These are phyloP conservation scores for Petrosia ficiformis DNA, from an alignment of 37 sponge, comb jelly and placozoan species.

Conservation along the genomic window DNA sequence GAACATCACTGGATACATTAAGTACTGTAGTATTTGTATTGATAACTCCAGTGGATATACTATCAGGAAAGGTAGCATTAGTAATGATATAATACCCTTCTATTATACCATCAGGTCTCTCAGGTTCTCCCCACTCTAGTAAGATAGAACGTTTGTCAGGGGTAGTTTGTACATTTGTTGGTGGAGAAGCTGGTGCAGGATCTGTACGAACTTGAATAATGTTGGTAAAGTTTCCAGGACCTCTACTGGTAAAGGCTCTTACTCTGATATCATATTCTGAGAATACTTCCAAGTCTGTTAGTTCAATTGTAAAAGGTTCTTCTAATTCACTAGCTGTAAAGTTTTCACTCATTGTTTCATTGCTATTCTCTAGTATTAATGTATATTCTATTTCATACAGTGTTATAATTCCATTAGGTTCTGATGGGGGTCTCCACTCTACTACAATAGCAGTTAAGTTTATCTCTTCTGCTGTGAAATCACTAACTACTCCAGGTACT, in stretches of 20 bases:
- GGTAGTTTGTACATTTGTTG: not conserved
- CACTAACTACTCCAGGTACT: constrained; percentile 41
- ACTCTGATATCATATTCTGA: not conserved
- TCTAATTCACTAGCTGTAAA: not conserved
- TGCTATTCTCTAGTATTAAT: too few relatives aligned
- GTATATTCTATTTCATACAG: too few relatives aligned
- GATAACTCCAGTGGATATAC: too few relatives aligned
- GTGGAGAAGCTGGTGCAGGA: not conserved
- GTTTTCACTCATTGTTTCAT: too few relatives aligned
- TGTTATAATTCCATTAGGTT: constrained; percentile 45
- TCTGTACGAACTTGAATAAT: not conserved
- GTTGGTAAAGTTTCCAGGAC: not conserved
- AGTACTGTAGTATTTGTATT: too few relatives aligned
- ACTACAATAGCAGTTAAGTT: constrained; percentile 19
- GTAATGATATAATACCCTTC: constrained; percentile 36
- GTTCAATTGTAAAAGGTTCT: not conserved
- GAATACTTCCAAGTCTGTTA: not conserved
- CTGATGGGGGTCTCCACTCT: constrained; percentile 27
- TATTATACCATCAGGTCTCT: constrained; percentile 31
- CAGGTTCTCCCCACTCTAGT: constrained; percentile 48
- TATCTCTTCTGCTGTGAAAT: constrained; percentile 5
- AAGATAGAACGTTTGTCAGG: not conserved
- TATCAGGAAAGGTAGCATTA: too few relatives aligned
- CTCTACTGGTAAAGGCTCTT: not conserved
- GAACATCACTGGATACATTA: too few relatives aligned